These are phyloP conservation scores for Lycorma delicatula DNA, from an alignment of 1,140 invertebrate species.

Conservation along the genomic window DNA sequence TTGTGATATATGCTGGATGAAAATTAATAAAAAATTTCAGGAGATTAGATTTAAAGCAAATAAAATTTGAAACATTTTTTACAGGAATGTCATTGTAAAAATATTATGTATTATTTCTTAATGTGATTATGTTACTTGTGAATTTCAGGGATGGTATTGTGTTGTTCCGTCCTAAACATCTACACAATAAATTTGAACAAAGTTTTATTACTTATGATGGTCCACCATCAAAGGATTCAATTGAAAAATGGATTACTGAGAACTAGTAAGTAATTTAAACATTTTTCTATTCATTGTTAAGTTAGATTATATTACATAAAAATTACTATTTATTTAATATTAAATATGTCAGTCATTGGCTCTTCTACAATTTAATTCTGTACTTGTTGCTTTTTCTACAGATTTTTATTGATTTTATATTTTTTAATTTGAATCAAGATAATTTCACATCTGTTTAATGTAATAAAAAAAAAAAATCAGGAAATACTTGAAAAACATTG, in stretches of 20 bases:
- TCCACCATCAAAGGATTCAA: constrained; percentile 50
- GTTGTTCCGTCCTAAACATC: constrained; percentile 76
- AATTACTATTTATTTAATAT: not conserved
- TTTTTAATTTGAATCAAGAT: too few species aligned
- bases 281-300: not conserved
- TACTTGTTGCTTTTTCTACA: not conserved
- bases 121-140: constrained; percentile 24
- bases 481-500: too few species aligned
- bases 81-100: not conserved
- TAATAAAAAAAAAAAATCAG: too few species aligned
- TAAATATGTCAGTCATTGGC: too few species aligned
- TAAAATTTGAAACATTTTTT: not conserved
- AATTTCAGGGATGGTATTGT: constrained; percentile 70
- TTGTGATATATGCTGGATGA: not conserved
- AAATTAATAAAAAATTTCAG: not conserved
- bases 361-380: not conserved
- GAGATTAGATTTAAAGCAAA: not conserved
- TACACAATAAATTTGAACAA: constrained; percentile 90
- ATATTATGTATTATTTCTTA: constrained; percentile 3
- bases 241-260: constrained; percentile 73
- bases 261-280: constrained; percentile 63
- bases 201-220: constrained; percentile 64
- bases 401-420: too few species aligned
- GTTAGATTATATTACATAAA: not conserved
- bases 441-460: too few species aligned